Percentiles rank a stretch among this genome's conserved stretches.
phyloP scores from a whole-genome alignment of 2,888 invertebrate genomes.

The Cerceris rybyensis region DNA sequence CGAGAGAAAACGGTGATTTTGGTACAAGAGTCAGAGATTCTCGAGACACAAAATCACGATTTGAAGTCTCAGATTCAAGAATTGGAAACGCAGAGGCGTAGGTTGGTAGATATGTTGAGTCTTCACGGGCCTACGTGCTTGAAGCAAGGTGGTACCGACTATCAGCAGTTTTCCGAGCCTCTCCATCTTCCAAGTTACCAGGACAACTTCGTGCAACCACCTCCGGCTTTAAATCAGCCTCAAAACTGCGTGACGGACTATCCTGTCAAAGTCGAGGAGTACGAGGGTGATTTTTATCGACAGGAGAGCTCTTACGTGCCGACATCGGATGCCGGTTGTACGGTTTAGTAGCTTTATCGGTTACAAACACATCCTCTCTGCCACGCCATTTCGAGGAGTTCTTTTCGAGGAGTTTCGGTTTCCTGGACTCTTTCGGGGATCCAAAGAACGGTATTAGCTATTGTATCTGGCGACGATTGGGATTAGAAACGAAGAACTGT shows the following conservation, averaged over 20 bases:
- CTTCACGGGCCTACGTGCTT: conserved; percentile 89
- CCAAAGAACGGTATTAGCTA: background rate
- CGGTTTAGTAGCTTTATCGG: conserved; percentile 72
- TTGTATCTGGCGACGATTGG: background rate
- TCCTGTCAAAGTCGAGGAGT: conserved; percentile 78
- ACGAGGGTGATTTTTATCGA: conserved; percentile 76
- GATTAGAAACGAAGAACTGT: conserved; percentile 15
- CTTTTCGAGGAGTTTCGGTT: conserved; percentile 23
- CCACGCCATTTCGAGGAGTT: conserved; percentile 36
- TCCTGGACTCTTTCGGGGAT: conserved; percentile 9
- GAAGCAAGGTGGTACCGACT: conserved; percentile 82
- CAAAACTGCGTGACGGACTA: conserved; percentile 78
- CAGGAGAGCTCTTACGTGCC: conserved; percentile 77
- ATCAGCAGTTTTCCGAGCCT: conserved; percentile 76
- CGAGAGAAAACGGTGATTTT: conserved; percentile 93
- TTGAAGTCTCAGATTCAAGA: conserved; percentile 92
- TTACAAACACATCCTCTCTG: conserved; percentile 18
- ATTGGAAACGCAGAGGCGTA: conserved; percentile 90
- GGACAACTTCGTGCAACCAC: conserved; percentile 76
- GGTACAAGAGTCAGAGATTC: conserved; percentile 92
- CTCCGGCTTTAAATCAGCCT: conserved; percentile 73
- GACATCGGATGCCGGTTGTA: conserved; percentile 77
- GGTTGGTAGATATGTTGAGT: conserved; percentile 90
- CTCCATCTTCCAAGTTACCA: conserved; percentile 77
- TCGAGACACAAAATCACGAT: conserved; percentile 93